phyloP scores from a whole-genome alignment of 2,888 invertebrate genomes.

The Pterobdella sp. region DNA sequence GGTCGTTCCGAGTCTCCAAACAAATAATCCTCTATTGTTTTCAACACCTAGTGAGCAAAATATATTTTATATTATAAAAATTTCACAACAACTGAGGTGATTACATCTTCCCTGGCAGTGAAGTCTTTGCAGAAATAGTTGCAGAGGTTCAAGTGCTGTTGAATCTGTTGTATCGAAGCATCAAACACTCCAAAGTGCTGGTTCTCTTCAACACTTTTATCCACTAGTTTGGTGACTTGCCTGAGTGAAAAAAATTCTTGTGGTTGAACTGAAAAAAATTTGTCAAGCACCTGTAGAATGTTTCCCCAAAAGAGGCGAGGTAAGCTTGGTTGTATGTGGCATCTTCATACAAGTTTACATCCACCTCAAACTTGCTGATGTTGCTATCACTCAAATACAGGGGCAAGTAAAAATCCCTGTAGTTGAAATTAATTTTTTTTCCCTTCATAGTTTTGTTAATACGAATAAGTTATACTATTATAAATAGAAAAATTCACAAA shows the following conservation, averaged over 20 bases:
- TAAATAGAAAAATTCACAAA: too few species aligned
- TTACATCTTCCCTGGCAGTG: constrained; percentile 33
- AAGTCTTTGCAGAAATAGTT: constrained; percentile 66
- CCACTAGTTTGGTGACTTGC: constrained; percentile 79
- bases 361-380: neutral
- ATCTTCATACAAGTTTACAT: neutral
- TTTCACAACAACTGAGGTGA: constrained; percentile 20
- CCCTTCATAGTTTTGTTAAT: too few species aligned
- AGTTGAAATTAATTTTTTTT: too few species aligned
- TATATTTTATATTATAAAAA: neutral
- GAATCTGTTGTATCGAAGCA: constrained; percentile 43
- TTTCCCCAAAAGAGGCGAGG: neutral
- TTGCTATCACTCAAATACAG: neutral
- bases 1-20: constrained; percentile 70
- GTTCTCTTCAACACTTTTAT: constrained; percentile 84
- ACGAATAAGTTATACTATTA: too few species aligned
- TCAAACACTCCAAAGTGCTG: constrained; percentile 53
- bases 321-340: neutral
- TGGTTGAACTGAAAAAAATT: too few species aligned
- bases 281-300: neutral
- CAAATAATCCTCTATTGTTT: constrained; percentile 43
- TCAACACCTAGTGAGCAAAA: constrained; percentile 30
- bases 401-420: neutral
- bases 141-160: constrained; percentile 82
- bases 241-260: constrained; percentile 22